Conservation (phyloP, 2,113 vertebrate species). For the Notothenia coriiceps region DNA sequence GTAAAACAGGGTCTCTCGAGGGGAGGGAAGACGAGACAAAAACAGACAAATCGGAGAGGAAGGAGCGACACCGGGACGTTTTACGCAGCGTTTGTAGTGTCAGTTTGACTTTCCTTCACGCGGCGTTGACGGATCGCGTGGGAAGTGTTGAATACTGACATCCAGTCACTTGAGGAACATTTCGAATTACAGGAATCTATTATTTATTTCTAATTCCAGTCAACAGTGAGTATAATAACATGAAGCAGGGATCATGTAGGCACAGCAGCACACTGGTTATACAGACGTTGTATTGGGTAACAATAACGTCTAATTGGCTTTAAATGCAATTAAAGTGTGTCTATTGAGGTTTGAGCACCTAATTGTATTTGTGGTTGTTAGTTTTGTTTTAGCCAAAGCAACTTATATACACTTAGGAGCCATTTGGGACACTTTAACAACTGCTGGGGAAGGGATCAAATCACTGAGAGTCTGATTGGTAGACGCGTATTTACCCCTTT, state of each 20-base stretch:
- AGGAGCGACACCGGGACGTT: slow-evolving; percentile 37
- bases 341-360: background rate
- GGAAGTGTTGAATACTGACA: slow-evolving; percentile 48
- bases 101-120: slow-evolving; percentile 38
- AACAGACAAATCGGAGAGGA: slow-evolving; percentile 55
- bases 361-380: background rate
- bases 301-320: background rate
- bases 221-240: slow-evolving; percentile 11
- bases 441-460: too few relatives aligned
- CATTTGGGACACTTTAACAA: too few relatives aligned
- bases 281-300: background rate
- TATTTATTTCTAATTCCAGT: slow-evolving; percentile 54
- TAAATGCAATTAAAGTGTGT: background rate
- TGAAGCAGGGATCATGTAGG: background rate
- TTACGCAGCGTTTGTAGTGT: slow-evolving; percentile 68
- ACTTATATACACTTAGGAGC: too few relatives aligned
- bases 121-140: slow-evolving; percentile 27
- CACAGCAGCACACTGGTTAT: too few relatives aligned
- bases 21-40: slow-evolving; percentile 32
- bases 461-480: too few relatives aligned
- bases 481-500: too few relatives aligned
- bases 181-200: slow-evolving; percentile 48
- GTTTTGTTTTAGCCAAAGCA: too few relatives aligned
- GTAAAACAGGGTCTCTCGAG: slow-evolving; percentile 67
- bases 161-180: slow-evolving; percentile 58